Evolutionary conservation across 2,888 invertebrate species (phyloP), one percentile per base, ranked within the genome.

Genomic region (Amphipoea lucens): DNA sequence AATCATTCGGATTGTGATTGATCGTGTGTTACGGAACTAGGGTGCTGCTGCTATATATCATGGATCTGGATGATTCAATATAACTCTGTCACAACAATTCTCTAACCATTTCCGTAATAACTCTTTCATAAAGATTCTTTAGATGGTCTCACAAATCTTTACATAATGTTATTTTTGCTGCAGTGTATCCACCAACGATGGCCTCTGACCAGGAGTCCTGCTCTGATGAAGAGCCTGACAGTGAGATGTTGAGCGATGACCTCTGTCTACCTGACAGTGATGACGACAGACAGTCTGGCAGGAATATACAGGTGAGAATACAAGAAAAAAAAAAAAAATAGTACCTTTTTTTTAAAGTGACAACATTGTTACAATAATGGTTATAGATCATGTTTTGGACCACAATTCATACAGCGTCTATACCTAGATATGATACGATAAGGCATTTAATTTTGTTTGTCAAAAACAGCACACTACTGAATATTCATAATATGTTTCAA

Each of bases 211-310:
- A 96, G 74, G 97, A 97, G 78, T 96, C 97, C 0, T 96, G 96
- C 78, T 95, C 97, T 20, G 97, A 97, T 71, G 97, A 97, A 87
- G 97, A 97, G 88, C 97, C 96, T 0, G 97, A 97, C 85, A 97
- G 97, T 77, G 97, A 97, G 91, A 97, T 97, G 97, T 90, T 98
- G 87, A 98, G 98, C 51, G 98, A 98, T 74, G 98, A 98, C 88
- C 98, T 98, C 88, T 98, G 98, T 57, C 96, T 98, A 0, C 98
- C 98, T 36, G 98, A 98, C 89, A 98, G 98, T 73, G 98, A 98
- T 87, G 98, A 98, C 74, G 98, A 98, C n/a, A 96, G 97, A 90
- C 92, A 92, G 12, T 83, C 86, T 1, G 81, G 88, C 1, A 92
- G 94, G 66, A 94, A 89, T 80, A 82, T 94, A 23, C 95, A 95